Percentiles rank a stretch among this genome's conserved stretches.
These are phyloP conservation scores for Eurosta solidaginis DNA, from an alignment of 1,140 invertebrate genomes.

Conservation along the genomic window DNA sequence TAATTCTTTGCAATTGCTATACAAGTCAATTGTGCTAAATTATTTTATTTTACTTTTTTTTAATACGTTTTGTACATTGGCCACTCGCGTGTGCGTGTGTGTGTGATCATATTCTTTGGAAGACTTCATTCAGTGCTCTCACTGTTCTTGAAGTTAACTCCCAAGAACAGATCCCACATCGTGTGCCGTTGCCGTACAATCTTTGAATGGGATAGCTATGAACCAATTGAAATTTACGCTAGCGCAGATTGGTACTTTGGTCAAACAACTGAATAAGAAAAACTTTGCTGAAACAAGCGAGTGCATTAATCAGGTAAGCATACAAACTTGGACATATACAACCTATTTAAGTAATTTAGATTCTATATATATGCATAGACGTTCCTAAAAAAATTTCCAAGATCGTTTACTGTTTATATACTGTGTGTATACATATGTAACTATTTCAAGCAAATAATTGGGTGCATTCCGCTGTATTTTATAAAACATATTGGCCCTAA, in stretches of 20 bases:
- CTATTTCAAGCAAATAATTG: too few species aligned
- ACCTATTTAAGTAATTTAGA: too few species aligned
- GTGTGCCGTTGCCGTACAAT: conserved; percentile 34
- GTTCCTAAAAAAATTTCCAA: too few species aligned
- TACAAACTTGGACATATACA: too few species aligned
- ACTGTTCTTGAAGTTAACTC: conserved; percentile 8
- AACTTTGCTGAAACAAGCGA: conserved; percentile 81
- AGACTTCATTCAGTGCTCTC: conserved; percentile 28
- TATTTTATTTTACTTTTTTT: conserved; percentile 17
- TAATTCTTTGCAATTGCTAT: conserved; percentile 10
- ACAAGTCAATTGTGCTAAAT: conserved; percentile 6
- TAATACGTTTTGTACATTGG: conserved; percentile 25
- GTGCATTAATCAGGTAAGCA: conserved; percentile 62
- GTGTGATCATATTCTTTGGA: conserved; percentile 31
- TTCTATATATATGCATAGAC: too few species aligned
- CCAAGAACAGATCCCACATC: conserved; percentile 28
- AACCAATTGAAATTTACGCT: conserved; percentile 36
- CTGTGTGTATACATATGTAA: too few species aligned
- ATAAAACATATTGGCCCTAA: too few species aligned
- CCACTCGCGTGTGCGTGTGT: conserved; percentile 22
- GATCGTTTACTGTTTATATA: too few species aligned
- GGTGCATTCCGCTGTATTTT: too few species aligned
- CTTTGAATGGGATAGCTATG: conserved; percentile 37
- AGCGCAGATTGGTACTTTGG: conserved; percentile 93
- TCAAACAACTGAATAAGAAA: conserved; percentile 93